Evolutionary conservation across 30 jellyfish, hydroid and myxozoan genomes (phyloP), one percentile per base, ranked within the genome.

Genomic region (Pseudorhiza aurosa): DNA sequence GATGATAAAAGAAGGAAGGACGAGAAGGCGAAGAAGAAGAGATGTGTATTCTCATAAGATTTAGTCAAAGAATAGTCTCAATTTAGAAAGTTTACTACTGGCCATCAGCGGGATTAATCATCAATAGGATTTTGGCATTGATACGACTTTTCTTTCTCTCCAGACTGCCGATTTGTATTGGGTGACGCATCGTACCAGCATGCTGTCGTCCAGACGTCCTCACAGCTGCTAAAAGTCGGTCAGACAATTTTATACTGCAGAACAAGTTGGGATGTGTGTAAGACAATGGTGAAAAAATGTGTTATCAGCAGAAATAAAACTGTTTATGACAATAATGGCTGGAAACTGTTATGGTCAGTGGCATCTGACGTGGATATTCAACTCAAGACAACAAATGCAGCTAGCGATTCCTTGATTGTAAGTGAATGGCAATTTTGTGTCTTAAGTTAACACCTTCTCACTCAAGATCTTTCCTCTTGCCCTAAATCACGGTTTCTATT

Each of bases 291-390:
- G 17, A 47, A 27, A 0, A 19, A 58, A 19, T 75, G 88, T 44
- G 64, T 43, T 0, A 36, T 75, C 31, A 32, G 26, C 14, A 42
- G 77, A 14, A 25, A 39, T 1, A 46, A 55, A 0, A 75, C 88
- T 8, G 1, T 39, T 22, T 75, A 56, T 58, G 88, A 75, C 14
- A 58, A 44, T 36, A 26, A 26, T 4, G 73, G 67, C 21, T 62
- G 58, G 79, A 75, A 42, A 40, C 14, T 9, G 18, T 29, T 75
- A 31, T 75, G 88, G 88, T 58, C 68, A 24, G 8, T 6, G 47
- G 19, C 42, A 14, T 14, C 47, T 0, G 68, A 32, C 0, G 71
- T 58, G 58, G 88, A 75, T 46, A 31, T 75, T 26, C 39, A 57
- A 36, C 58, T 75, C 45, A 30, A 19, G 1, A 42, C 25, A 43